Evolutionary conservation across 2,797 vertebrate genomes (phyloP), one percentile per base, ranked within the genome.

Genomic region (Dendrocincla tyrannina): DNA sequence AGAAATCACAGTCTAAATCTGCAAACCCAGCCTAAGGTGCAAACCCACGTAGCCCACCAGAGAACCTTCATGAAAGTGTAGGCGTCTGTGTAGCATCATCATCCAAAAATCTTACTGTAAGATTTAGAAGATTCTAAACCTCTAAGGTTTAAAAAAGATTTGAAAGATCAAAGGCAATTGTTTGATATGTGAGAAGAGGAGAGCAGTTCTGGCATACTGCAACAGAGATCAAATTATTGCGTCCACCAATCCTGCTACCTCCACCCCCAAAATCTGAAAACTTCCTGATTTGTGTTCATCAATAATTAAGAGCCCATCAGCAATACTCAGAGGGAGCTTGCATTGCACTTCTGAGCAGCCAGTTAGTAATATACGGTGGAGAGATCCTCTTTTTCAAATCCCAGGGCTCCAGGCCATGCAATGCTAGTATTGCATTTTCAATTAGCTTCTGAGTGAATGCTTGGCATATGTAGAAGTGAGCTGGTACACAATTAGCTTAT

Each of bases 271-370:
- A 95, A 93, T 95, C 96, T 95, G 79, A 96, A 98, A 98, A 97
- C 97, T 98, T 98, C 98, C 98, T 98, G 98, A 97, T 98, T 97
- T 97, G 94, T 96, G 96, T 92, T 98, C 98, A 98, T 99, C 97
- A 99, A 99, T 98, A 98, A 99, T 99, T 98, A 98, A 99, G 96
- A 96, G 93, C 82, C 96, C 98, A 98, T 98, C 98, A 98, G 98
- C 97, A 98, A 97, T 97, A 95, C 98, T 98, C 98, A 82, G 88
- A 97, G 98, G 98, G 98, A 98, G 98, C 98, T 98, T 98, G 97
- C 98, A 97, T 97, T 98, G 98, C 98, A 98, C 98, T 98, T 98
- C 98, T 97, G 96, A 96, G 97, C 97, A 98, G 98, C 96, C 97
- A 75, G 97, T 97, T 98, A 97, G 98, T 98, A 98, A 98, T 98